Percentiles rank a stretch among this genome's conserved stretches.
These are phyloP conservation scores for Willowsia nigromaculata DNA, from an alignment of 2,888 invertebrate species.

Conservation along the genomic window DNA sequence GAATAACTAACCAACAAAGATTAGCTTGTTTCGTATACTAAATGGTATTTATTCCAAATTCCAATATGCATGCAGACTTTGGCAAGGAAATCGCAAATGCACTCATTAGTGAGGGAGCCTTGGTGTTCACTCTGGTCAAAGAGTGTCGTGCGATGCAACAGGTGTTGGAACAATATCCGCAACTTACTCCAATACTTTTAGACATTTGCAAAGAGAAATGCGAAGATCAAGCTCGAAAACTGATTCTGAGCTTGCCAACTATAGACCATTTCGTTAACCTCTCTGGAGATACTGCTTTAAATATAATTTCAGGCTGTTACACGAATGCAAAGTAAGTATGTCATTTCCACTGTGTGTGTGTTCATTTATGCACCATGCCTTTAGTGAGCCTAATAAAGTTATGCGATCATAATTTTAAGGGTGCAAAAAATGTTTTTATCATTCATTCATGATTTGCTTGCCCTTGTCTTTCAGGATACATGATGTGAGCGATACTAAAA, in stretches of 20 bases:
- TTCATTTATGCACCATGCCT: not conserved
- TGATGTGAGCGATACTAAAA: slow-evolving; percentile 66
- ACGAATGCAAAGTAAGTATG: slow-evolving; percentile 57
- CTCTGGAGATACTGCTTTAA: slow-evolving; percentile 61
- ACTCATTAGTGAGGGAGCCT: slow-evolving; percentile 52
- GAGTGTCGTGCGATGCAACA: slow-evolving; percentile 65
- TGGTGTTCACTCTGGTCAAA: slow-evolving; percentile 64
- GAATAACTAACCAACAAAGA: not conserved
- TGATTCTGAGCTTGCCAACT: slow-evolving; percentile 61
- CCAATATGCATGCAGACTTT: too few species aligned
- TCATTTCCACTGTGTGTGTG: too few species aligned
- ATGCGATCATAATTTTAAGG: too few species aligned
- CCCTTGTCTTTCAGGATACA: slow-evolving; percentile 55
- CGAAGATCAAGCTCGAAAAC: slow-evolving; percentile 53
- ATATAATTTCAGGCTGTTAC: slow-evolving; percentile 60
- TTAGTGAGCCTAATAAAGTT: too few species aligned
- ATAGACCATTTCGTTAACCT: slow-evolving; percentile 69
- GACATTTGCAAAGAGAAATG: slow-evolving; percentile 59
- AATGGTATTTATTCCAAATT: too few species aligned
- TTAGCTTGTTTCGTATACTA: not conserved
- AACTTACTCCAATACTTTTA: slow-evolving; percentile 65
- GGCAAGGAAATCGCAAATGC: slow-evolving; percentile 61
- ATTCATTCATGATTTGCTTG: not conserved
- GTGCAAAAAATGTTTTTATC: not conserved
- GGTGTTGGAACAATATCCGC: slow-evolving; percentile 60